Evolutionary conservation across 2,113 vertebrate genomes (phyloP), one percentile per base, ranked within the genome.

Genomic region (Isichthys henryi): DNA sequence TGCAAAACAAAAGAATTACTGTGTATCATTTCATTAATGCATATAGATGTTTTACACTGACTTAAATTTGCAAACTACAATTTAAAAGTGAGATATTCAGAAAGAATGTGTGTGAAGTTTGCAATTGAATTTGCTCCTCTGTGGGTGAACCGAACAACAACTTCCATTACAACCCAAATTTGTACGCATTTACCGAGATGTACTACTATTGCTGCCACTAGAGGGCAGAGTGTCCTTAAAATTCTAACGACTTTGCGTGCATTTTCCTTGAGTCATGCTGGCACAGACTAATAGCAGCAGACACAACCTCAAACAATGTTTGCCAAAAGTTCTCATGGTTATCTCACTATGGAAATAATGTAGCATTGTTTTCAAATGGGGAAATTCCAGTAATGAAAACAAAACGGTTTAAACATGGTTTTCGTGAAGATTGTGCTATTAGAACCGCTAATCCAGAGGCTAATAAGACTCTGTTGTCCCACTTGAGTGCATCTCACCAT

Each of bases 251-350:
- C 39, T 48, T 27, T 48, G 2, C 2, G 1, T 15, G 82, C 8
- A 35, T 23, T 11, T 91, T 84, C 91, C 87, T 90, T 89, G 53
- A 89, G 77, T 89, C 88, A 88, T 56, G 84, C 89, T 87, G 80
- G 93, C 88, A 90, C 90, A 92, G 92, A 92, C 92, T 90, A 90
- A 89, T 88, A n/a, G 56, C 90, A 87, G 87, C 91, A 90, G 90
- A 92, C 90, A 87, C 45, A 70, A 70, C 62, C n/a, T 70, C 62
- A 31, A 70, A 70, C 27, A 31, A 11, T 23, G 23, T 70, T 31
- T 13, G n/a, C 62, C n/a, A 27, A 70, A 70, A 31, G n/a, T 70
- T 70, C n/a, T 27, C 62, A 70, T 70, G 62, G 62, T 31, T 66
- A 31, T 31, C 9, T 58, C 19, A 58, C 19, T 62, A 62, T n/a